phyloP scores from a whole-genome alignment of 2,797 vertebrate species.

The Lindbergichthys nudifrons region DNA sequence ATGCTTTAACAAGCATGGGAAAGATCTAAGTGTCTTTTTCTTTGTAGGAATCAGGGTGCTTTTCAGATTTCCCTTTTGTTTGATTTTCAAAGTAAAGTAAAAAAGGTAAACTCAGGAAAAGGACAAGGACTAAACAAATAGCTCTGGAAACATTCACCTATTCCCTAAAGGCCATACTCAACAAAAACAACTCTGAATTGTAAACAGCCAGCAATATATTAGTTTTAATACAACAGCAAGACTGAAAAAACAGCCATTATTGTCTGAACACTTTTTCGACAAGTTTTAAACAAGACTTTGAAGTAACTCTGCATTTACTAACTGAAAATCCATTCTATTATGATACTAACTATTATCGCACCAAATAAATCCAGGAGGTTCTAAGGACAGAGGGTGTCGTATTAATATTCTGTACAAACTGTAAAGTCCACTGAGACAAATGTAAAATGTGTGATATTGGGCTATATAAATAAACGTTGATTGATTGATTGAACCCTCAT shows the following conservation, averaged over 20 bases:
- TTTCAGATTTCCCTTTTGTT: neutral
- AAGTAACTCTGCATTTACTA: neutral
- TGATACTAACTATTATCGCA: no score
- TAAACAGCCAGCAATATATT: neutral
- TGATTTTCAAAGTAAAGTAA: neutral
- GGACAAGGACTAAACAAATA: neutral
- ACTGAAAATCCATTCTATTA: neutral
- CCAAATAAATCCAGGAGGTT: no score
- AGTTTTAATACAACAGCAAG: neutral
- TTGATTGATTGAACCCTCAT: no score
- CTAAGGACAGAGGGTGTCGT: no score
- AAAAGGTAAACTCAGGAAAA: neutral
- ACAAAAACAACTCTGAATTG: neutral
- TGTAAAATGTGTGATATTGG: no score
- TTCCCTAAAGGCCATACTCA: neutral
- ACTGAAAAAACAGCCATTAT: neutral
- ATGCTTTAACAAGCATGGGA: slow-evolving; percentile 12
- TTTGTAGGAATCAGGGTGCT: neutral
- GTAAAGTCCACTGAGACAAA: no score
- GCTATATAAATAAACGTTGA: no score
- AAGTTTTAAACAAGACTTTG: slow-evolving; percentile 1
- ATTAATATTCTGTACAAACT: no score
- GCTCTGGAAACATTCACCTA: neutral
- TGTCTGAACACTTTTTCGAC: neutral
- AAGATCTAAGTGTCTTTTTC: slow-evolving; percentile 23